Conservation (phyloP, 2,888 invertebrate genomes). For the Dyspetes luteomarginatus region DNA sequence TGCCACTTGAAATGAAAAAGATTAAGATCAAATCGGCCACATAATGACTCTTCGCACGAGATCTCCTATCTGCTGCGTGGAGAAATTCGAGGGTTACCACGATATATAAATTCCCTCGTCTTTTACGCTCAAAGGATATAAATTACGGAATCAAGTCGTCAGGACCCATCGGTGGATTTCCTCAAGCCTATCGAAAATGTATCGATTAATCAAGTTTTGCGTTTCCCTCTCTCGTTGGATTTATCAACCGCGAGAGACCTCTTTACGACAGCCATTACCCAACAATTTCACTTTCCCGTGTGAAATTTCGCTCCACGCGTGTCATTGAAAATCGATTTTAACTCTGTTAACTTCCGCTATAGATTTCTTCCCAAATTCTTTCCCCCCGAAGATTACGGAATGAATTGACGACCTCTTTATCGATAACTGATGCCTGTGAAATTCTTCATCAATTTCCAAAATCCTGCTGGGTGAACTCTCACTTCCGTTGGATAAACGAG, state of each 20-base stretch:
- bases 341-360: slow-evolving; percentile 8
- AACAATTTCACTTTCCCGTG: slow-evolving; percentile 43
- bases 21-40: slow-evolving; percentile 9
- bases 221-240: slow-evolving; percentile 12
- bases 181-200: slow-evolving; percentile 25
- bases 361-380: not conserved
- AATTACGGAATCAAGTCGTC: slow-evolving; percentile 43
- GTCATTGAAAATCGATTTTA: slow-evolving; percentile 39
- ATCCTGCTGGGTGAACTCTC: too few relatives aligned
- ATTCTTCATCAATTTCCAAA: too few relatives aligned
- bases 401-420: too few relatives aligned
- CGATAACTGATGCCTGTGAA: not conserved
- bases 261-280: slow-evolving; percentile 33
- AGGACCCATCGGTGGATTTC: slow-evolving; percentile 20
- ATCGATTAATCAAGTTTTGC: slow-evolving; percentile 49
- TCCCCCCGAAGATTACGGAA: not conserved
- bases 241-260: not conserved
- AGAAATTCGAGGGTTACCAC: not conserved
- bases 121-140: slow-evolving; percentile 30
- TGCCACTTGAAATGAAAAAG: slow-evolving; percentile 1
- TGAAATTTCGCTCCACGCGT: not conserved
- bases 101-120: slow-evolving; percentile 26
- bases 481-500: too few relatives aligned
- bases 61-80: slow-evolving; percentile 19
- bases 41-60: not conserved